Base-by-base conservation (phyloP, 2,113 vertebrate genomes). In the Sinocyclocheilus maitianheensis region DNA sequence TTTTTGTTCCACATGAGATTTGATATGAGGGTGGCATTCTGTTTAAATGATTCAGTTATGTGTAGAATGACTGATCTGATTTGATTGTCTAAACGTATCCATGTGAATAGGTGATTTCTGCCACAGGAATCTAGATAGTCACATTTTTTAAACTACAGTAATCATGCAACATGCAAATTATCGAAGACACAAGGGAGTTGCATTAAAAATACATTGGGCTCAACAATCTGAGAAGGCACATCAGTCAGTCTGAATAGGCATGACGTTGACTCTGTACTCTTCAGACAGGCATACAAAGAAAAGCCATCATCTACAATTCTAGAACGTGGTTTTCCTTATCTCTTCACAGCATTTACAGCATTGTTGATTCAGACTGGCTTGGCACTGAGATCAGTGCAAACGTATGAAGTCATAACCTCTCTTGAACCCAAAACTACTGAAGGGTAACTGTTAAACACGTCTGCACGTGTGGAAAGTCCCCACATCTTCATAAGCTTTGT, bases 381-480 rank as follows among this genome's bases (percentile, higher is more conserved):
- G 34, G 34, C 77, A 83, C 71, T 24, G 48, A 72, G 65, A 13
- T 16, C 85, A 60, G 71, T 14, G 46, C 30, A 30, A 69, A 74
- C 51, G 78, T 53, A 65, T 87, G 48, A 87, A 65, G 83, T 89
- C 83, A 84, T 60, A 79, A 43, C 48, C 77, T 26, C 13, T 78
- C 60, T 51, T 83, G 60, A 83, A 67, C 80, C 24, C 79, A 77
- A 62, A 30, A 51, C 53, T 60, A n/a, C 58, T 74, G 24, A 83
- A 65, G 77, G 51, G 34, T 82, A 67, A 76, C 87, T 80, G 69
- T 76, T 62, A 63, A 80, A 86, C 77, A 74, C 43, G 69, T 84
- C 87, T 34, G 24, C 78, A 74, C 63, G 63, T 60, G 88, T 80
- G 85, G 88, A 89, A 89, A 89, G 75, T 87, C 88, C 86, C 85